Evolutionary conservation across 2,113 vertebrate species (phyloP).

Genomic region (Grantiella picta): DNA sequence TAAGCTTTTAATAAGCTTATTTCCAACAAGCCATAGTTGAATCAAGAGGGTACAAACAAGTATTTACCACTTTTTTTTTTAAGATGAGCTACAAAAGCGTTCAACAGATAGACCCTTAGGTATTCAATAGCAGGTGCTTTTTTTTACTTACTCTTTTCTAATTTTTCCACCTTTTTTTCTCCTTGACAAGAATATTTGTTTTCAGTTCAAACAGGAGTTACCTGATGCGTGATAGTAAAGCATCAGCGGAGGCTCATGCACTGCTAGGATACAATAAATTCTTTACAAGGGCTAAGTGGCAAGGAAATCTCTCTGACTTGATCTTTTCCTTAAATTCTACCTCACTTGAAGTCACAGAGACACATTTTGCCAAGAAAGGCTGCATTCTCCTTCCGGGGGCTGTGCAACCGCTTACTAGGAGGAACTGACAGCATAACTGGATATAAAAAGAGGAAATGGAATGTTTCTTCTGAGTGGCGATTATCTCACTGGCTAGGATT

Average conservation of each 20-base stretch:
- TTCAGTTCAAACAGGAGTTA: background rate
- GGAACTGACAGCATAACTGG: slow-evolving; percentile 46
- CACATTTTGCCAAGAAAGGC: slow-evolving; percentile 12
- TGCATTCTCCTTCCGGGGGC: slow-evolving; percentile 3
- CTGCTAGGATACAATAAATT: background rate
- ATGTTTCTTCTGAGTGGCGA: slow-evolving; percentile 49
- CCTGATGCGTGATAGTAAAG: background rate
- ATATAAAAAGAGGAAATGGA: slow-evolving; percentile 65
- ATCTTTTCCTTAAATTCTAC: slow-evolving; percentile 16
- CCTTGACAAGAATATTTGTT: background rate
- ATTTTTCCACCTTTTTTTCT: background rate
- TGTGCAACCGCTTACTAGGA: slow-evolving; percentile 26
- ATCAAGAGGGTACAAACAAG: background rate
- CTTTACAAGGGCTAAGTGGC: background rate
- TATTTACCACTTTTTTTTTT: background rate
- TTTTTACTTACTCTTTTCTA: background rate
- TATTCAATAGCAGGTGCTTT: background rate
- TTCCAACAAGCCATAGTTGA: background rate
- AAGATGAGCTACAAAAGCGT: background rate
- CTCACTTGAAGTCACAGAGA: background rate
- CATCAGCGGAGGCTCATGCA: background rate
- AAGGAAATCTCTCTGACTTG: background rate
- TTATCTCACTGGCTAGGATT: slow-evolving; percentile 68
- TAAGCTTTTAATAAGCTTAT: background rate
- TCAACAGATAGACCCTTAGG: background rate